Percentiles rank a stretch among this genome's conserved stretches.
Conservation (phyloP, 2,113 vertebrate genomes). For the Tylochromis polylepis region DNA sequence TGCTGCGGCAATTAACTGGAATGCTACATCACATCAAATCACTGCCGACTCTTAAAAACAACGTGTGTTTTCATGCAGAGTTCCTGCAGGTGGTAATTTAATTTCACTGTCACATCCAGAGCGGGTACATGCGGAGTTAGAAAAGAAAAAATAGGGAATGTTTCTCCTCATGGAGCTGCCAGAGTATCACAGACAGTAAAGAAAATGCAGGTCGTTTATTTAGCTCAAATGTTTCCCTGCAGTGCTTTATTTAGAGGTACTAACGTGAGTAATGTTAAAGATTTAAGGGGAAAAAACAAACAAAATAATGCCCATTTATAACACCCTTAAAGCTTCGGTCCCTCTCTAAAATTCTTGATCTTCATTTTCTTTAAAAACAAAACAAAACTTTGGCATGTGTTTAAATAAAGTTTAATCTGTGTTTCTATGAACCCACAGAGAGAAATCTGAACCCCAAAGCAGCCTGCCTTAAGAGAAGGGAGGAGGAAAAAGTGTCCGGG, state of each 20-base stretch:
- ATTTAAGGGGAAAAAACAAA: neutral
- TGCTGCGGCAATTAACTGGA: neutral
- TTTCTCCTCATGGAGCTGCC: neutral
- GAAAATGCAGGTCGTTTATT: neutral
- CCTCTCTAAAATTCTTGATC: neutral
- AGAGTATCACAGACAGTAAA: neutral
- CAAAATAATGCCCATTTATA: neutral
- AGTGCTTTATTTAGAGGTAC: neutral
- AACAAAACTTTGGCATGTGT: neutral
- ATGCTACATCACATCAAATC: neutral
- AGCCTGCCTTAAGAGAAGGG: conserved; percentile 98
- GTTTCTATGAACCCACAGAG: conserved; percentile 70
- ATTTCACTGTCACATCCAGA: neutral
- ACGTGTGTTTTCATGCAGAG: neutral
- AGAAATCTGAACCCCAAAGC: conserved; percentile 98
- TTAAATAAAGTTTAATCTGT: neutral
- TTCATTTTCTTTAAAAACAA: neutral
- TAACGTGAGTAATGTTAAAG: neutral
- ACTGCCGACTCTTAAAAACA: neutral
- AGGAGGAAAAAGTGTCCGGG: conserved; percentile 95
- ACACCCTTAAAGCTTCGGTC: neutral
- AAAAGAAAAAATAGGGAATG: neutral
- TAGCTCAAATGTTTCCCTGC: neutral
- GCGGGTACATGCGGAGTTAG: neutral
- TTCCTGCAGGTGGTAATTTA: neutral